Evolutionary conservation across 2,113 vertebrate genomes (phyloP).

Genomic region (Scomber colias): DNA sequence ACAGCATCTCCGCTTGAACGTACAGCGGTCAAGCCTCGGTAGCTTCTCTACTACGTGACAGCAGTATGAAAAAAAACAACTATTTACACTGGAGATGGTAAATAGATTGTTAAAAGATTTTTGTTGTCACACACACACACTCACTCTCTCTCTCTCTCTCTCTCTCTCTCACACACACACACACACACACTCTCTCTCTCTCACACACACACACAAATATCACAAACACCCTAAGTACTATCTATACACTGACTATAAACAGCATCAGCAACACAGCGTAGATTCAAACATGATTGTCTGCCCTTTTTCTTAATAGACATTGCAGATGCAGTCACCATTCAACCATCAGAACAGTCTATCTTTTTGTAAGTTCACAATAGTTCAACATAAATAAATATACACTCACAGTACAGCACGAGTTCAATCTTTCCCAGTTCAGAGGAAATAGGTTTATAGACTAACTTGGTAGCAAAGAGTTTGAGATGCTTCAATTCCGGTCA

Average conservation of each 20-base stretch:
- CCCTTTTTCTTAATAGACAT: background rate
- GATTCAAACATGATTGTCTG: background rate
- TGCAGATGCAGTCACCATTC: background rate
- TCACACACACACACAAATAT: background rate
- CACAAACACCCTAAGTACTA: background rate
- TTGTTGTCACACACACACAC: background rate
- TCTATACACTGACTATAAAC: background rate
- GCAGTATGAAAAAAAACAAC: slow-evolving; percentile 3
- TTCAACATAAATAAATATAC: background rate
- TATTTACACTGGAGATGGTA: background rate
- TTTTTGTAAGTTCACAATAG: too few species aligned
- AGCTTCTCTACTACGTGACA: slow-evolving; percentile 16
- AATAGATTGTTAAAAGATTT: background rate
- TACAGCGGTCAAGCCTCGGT: background rate
- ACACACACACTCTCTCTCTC: background rate
- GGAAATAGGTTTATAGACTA: slow-evolving; percentile 19
- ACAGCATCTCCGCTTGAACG: slow-evolving; percentile 3
- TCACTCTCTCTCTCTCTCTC: too few species aligned
- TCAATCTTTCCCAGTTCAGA: slow-evolving; percentile 3
- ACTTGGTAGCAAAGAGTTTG: slow-evolving; percentile 30
- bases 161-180: too few species aligned
- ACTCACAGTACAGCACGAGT: background rate
- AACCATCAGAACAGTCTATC: too few species aligned
- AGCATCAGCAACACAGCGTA: background rate
- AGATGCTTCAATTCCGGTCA: slow-evolving; percentile 19